A percentile compares a stretch with the other conserved stretches of the same genome.
Evolutionary conservation across 2,888 invertebrate species (phyloP).

Genomic region (Nephrotoma flavescens): DNA sequence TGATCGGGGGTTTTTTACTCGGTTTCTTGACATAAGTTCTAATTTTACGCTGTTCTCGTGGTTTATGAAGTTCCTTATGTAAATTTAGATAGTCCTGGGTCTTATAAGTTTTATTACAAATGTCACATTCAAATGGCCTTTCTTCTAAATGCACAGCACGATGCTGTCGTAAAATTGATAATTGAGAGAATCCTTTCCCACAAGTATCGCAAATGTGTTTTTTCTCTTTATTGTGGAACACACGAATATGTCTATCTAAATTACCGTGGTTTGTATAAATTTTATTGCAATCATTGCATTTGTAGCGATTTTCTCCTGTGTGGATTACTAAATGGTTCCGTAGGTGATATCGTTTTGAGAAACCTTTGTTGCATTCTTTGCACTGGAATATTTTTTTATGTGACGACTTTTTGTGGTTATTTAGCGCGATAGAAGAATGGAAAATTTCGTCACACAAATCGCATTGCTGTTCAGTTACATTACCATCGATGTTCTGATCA

Average conservation of each 20-base stretch:
- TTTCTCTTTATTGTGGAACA: conserved; percentile 12
- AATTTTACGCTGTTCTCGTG: conserved; percentile 7
- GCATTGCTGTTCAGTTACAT: background rate
- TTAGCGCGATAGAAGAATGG: background rate
- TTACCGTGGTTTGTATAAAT: conserved; percentile 13
- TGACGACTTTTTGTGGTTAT: conserved; percentile 12
- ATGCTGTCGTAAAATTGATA: conserved; percentile 9
- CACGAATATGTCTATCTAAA: conserved; percentile 13
- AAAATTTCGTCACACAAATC: background rate
- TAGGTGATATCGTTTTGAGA: conserved; percentile 12
- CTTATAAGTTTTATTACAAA: conserved; percentile 13
- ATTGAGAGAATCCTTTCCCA: conserved; percentile 11
- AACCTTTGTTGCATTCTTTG: conserved; percentile 11
- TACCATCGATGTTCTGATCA: background rate
- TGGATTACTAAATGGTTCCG: conserved; percentile 11
- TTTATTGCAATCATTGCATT: conserved; percentile 11
- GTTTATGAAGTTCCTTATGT: conserved; percentile 13
- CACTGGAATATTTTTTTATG: conserved; percentile 13
- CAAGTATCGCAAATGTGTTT: conserved; percentile 10
- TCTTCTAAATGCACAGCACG: conserved; percentile 9
- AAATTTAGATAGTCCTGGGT: conserved; percentile 11
- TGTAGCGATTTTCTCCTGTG: conserved; percentile 1
- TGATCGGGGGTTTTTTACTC: background rate
- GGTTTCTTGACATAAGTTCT: background rate
- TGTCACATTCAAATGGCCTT: conserved; percentile 12